Percentiles rank a stretch among this genome's conserved stretches.
phyloP scores from a whole-genome alignment of 2,113 vertebrate species.

The Aythya baeri region DNA sequence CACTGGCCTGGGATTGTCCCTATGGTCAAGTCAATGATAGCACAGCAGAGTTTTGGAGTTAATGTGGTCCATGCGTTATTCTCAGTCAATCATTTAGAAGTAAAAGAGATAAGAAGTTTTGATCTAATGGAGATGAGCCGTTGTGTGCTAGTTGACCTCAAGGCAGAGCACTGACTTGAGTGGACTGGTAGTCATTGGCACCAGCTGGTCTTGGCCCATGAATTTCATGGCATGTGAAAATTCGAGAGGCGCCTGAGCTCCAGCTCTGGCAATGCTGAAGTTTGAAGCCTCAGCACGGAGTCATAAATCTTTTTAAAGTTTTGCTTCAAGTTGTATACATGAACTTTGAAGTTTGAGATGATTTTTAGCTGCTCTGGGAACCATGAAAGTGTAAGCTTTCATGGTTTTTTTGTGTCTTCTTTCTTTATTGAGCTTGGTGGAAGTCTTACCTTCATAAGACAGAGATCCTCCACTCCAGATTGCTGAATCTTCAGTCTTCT shows the following conservation, averaged over 20 bases:
- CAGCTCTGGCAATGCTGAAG: not conserved
- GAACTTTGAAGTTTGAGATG: not conserved
- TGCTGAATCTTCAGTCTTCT: too few species aligned
- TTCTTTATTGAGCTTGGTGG: not conserved
- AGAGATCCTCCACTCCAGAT: not conserved
- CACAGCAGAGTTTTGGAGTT: not conserved
- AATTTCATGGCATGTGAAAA: fast-evolving
- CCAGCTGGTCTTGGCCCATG: not conserved
- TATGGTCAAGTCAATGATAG: not conserved
- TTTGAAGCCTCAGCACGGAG: not conserved
- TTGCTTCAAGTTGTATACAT: not conserved
- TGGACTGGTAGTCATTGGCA: not conserved
- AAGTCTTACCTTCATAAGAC: not conserved
- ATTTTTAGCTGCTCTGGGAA: not conserved
- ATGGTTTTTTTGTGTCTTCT: too few species aligned
- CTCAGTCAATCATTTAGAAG: not conserved
- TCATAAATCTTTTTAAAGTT: not conserved
- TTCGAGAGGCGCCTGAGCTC: not conserved
- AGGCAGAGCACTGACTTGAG: not conserved
- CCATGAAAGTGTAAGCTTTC: not conserved
- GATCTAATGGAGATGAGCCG: not conserved
- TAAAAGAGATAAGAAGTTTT: not conserved
- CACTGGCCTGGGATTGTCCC: not conserved
- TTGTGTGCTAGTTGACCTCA: not conserved
- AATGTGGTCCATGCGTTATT: fast-evolving